A percentile compares a stretch with the other conserved stretches of the same genome.
These are phyloP conservation scores for Netelia inedita DNA, from an alignment of 2,888 invertebrate species.

Conservation along the genomic window DNA sequence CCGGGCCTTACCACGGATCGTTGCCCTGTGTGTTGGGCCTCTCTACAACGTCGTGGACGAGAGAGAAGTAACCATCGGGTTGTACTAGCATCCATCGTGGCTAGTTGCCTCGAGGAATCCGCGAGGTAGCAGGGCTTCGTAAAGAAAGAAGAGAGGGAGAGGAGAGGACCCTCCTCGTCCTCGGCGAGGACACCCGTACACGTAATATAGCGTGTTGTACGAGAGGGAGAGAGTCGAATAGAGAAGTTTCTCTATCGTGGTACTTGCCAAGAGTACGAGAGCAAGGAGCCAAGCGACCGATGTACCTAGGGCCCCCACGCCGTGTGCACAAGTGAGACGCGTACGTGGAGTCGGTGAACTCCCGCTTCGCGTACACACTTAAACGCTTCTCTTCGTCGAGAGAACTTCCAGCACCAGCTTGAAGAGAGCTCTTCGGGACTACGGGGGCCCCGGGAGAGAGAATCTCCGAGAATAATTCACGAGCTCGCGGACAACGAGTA, in stretches of 20 bases:
- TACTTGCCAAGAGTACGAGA: constrained; percentile 43
- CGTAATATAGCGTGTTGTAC: background rate
- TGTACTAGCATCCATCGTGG: constrained; percentile 63
- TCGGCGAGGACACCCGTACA: constrained; percentile 13
- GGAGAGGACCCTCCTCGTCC: constrained; percentile 43
- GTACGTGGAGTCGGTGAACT: constrained; percentile 66
- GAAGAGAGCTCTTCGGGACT: background rate
- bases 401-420: constrained; percentile 1
- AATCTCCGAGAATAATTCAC: constrained; percentile 45
- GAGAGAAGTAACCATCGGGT: constrained; percentile 59
- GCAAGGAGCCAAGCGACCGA: constrained; percentile 40
- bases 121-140: constrained; percentile 21
- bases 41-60: constrained; percentile 60
- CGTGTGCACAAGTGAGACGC: constrained; percentile 53
- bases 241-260: constrained; percentile 25
- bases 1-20: constrained; percentile 70
- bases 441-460: too few species aligned
- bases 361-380: constrained; percentile 43
- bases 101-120: constrained; percentile 66
- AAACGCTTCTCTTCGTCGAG: constrained; percentile 3
- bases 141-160: background rate
- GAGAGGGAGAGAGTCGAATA: constrained; percentile 11
- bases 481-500: constrained; percentile 52
- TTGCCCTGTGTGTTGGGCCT: constrained; percentile 69
- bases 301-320: constrained; percentile 48